Conservation (phyloP, 64 coral and sea anemone species). For the Pocillopora verrucosa region DNA sequence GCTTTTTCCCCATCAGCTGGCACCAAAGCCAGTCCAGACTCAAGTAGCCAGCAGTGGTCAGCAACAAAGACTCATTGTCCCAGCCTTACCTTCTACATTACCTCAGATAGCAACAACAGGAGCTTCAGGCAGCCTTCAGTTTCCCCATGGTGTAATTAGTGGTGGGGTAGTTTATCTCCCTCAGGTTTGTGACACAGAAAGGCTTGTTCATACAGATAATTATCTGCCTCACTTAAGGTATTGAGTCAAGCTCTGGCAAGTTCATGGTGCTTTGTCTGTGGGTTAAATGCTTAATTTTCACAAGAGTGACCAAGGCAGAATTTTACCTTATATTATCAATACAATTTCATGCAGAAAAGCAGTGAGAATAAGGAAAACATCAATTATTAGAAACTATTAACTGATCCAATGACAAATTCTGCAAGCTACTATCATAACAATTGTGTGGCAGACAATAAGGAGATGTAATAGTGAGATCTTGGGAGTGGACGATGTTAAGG, state of each 20-base stretch:
- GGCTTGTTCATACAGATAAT: neutral
- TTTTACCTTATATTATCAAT: too few relatives aligned
- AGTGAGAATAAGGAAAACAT: too few relatives aligned
- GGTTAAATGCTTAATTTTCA: too few relatives aligned
- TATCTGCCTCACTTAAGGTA: neutral
- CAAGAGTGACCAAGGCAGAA: too few relatives aligned
- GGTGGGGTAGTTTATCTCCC: conserved; percentile 92
- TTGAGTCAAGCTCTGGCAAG: too few relatives aligned
- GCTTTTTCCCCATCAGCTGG: conserved; percentile 41
- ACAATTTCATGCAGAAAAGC: too few relatives aligned
- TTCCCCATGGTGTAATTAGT: conserved; percentile 90
- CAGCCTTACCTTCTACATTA: conserved; percentile 80
- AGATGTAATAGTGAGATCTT: too few relatives aligned
- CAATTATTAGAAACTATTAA: too few relatives aligned
- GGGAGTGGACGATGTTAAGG: neutral
- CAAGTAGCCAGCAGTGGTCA: conserved; percentile 31
- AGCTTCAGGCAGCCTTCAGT: conserved; percentile 63
- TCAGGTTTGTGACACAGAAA: conserved; percentile 41
- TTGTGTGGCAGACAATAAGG: too few relatives aligned
- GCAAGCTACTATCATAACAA: too few relatives aligned
- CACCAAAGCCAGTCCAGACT: conserved; percentile 72
- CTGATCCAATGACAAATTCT: too few relatives aligned
- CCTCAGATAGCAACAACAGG: conserved; percentile 14
- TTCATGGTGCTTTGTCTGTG: too few relatives aligned
- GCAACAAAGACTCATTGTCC: conserved; percentile 78